Evolutionary conservation across 2,888 invertebrate genomes (phyloP).

Genomic region (Euproctis similis): DNA sequence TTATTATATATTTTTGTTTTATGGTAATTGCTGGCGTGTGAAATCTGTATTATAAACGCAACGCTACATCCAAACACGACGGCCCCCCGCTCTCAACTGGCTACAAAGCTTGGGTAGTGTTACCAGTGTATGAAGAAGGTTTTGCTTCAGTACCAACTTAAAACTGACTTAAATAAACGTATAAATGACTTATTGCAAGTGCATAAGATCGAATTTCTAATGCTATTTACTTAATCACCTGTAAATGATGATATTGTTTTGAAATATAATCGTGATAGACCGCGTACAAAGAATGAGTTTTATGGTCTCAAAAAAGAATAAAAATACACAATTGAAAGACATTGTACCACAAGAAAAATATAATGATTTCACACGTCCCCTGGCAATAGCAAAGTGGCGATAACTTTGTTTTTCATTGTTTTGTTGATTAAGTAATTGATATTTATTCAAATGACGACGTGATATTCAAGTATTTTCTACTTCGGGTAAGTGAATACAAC

Average conservation of each 20-base stretch:
- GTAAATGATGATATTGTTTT: constrained; percentile 16
- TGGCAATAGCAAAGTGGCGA: constrained; percentile 13
- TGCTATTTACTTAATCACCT: background rate
- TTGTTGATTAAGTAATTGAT: constrained; percentile 4
- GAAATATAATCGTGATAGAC: constrained; percentile 40
- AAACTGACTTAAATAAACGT: constrained; percentile 1
- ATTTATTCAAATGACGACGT: background rate
- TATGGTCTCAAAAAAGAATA: constrained; percentile 37
- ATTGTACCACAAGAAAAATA: constrained; percentile 24
- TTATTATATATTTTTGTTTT: constrained; percentile 25
- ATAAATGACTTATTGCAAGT: constrained; percentile 5
- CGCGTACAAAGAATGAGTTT: constrained; percentile 38
- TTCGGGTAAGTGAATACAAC: too few relatives aligned
- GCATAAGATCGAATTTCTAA: constrained; percentile 8
- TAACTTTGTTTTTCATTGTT: constrained; percentile 19
- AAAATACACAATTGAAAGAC: constrained; percentile 43
- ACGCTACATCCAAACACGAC: constrained; percentile 28
- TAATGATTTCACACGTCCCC: constrained; percentile 34
- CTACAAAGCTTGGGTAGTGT: constrained; percentile 24
- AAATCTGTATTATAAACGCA: constrained; percentile 11
- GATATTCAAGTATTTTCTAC: too few relatives aligned
- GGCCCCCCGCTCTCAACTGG: constrained; percentile 38
- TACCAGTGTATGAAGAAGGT: constrained; percentile 41
- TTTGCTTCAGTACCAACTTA: constrained; percentile 18
- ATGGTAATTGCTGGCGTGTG: constrained; percentile 23